Evolutionary conservation across 2,797 vertebrate species (phyloP).

Genomic region (Parotocinclus haroldoi): DNA sequence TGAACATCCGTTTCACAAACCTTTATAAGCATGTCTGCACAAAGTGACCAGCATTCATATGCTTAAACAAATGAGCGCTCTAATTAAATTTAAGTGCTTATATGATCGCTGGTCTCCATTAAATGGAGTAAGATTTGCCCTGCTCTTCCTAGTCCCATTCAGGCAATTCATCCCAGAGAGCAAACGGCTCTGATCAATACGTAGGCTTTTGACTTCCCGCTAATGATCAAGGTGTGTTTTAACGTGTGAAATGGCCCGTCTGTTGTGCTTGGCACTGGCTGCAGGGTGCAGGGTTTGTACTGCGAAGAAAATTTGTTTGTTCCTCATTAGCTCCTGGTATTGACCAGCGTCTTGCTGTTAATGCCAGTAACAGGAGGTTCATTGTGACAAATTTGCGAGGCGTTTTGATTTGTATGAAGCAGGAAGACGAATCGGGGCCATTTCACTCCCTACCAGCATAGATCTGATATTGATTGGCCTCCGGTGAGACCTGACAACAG

Average conservation of each 20-base stretch:
- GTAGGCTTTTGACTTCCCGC: constrained; percentile 12
- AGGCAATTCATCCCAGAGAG: not conserved
- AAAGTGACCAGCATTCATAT: too few species aligned
- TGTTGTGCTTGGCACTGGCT: not conserved
- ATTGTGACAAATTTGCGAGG: constrained; percentile 21
- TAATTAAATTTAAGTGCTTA: too few species aligned
- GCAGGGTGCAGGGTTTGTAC: not conserved
- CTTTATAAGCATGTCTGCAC: too few species aligned
- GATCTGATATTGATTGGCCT: constrained; percentile 63
- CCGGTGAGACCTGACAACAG: constrained; percentile 52
- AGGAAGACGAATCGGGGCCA: constrained; percentile 57
- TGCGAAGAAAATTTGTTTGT: constrained; percentile 3
- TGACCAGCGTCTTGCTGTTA: constrained; percentile 6
- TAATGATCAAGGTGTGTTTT: constrained; percentile 48
- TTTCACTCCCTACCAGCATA: constrained; percentile 52
- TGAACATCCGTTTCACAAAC: too few species aligned
- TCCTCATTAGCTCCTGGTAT: constrained; percentile 12
- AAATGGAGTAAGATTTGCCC: constrained; percentile 57
- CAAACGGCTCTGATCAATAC: constrained; percentile 59
- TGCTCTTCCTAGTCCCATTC: constrained; percentile 33
- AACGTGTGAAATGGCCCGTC: not conserved
- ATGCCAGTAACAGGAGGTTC: constrained; percentile 8
- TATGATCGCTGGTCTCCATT: constrained; percentile 39
- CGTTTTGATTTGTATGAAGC: constrained; percentile 45
- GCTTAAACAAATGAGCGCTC: too few species aligned